These are phyloP conservation scores for Aphis craccivora DNA, from an alignment of 1,140 invertebrate species.

Conservation along the genomic window DNA sequence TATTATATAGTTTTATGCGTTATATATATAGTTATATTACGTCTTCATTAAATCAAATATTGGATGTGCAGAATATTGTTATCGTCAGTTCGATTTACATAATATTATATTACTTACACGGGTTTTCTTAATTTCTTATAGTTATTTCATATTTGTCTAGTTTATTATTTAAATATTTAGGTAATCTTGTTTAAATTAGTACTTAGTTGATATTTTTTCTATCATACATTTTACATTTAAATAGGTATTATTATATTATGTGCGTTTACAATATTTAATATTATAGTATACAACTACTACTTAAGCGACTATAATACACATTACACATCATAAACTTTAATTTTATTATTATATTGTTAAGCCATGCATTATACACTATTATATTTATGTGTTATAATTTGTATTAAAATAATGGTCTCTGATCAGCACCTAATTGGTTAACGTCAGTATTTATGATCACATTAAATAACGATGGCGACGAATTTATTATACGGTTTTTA, in stretches of 20 bases:
- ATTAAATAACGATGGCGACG: neutral
- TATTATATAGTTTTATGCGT: too few relatives aligned
- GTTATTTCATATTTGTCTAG: too few relatives aligned
- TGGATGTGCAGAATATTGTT: neutral
- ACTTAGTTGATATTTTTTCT: neutral
- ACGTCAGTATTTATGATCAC: neutral
- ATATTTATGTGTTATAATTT: neutral
- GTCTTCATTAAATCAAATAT: neutral
- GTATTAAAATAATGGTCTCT: neutral
- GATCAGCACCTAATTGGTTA: neutral
- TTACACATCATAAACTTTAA: neutral
- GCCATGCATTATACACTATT: neutral
- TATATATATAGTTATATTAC: neutral
- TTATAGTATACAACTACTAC: neutral
- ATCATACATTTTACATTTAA: neutral
- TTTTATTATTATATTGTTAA: neutral
- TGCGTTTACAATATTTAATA: neutral
- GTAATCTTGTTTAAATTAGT: neutral
- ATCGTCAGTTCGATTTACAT: neutral
- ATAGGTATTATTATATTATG: neutral
- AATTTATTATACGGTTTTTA: conserved; percentile 7
- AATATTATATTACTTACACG: neutral
- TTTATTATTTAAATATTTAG: neutral
- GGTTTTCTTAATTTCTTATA: neutral
- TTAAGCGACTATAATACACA: too few relatives aligned